Conservation (phyloP, 1,140 invertebrate genomes). For the Drosophila burlai region DNA sequence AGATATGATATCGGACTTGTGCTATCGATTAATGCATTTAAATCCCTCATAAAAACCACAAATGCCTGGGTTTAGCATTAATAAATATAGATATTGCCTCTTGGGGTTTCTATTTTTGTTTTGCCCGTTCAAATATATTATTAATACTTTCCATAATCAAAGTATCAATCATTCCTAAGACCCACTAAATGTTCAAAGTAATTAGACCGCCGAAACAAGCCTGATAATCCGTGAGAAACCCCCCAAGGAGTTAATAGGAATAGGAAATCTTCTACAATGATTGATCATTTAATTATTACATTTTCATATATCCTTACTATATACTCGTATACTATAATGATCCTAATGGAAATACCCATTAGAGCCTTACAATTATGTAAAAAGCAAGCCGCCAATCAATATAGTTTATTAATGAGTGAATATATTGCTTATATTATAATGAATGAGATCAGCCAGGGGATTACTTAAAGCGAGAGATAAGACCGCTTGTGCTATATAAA, state of each 20-base stretch:
- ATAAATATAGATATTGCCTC: background rate
- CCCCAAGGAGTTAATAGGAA: background rate
- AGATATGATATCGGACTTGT: background rate
- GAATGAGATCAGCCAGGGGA: constrained; percentile 44
- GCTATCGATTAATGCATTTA: background rate
- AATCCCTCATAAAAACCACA: too few relatives aligned
- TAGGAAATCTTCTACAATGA: constrained; percentile 9
- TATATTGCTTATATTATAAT: constrained; percentile 37
- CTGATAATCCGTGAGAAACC: background rate
- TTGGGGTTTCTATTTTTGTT: constrained; percentile 5
- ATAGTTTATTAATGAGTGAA: constrained; percentile 39
- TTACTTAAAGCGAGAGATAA: constrained; percentile 31
- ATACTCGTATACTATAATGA: background rate
- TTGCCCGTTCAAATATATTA: background rate
- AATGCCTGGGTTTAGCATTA: background rate
- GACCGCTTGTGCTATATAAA: background rate
- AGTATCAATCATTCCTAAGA: constrained; percentile 9
- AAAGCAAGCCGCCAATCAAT: constrained; percentile 11
- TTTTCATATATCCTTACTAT: background rate
- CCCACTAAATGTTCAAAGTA: constrained; percentile 13
- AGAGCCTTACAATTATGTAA: constrained; percentile 18
- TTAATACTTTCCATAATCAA: background rate
- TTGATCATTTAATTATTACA: background rate
- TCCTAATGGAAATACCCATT: constrained; percentile 1
- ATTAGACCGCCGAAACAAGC: background rate